Percentiles rank a stretch among this genome's conserved stretches.
These are phyloP conservation scores for Lordiphosa mommai DNA, from an alignment of 1,140 invertebrate genomes.

Conservation along the genomic window DNA sequence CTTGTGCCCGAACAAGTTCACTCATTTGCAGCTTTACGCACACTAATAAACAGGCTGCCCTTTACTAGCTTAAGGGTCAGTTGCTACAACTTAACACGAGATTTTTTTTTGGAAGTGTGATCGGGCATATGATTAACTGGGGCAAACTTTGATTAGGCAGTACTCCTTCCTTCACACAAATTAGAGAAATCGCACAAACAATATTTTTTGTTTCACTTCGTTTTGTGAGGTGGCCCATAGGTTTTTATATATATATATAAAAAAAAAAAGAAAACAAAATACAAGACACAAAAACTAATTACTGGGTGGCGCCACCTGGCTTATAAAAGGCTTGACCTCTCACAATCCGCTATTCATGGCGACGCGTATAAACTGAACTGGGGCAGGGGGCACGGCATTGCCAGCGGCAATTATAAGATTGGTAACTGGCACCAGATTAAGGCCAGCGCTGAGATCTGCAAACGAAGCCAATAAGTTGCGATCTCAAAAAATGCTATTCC, in stretches of 20 bases:
- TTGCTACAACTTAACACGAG: too few relatives aligned
- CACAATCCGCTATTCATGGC: constrained; percentile 69
- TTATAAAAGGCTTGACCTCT: background rate
- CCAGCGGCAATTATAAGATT: constrained; percentile 61
- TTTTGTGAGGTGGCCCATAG: too few relatives aligned
- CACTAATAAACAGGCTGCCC: too few relatives aligned
- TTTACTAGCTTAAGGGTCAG: too few relatives aligned
- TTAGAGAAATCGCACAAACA: too few relatives aligned
- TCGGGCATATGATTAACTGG: too few relatives aligned
- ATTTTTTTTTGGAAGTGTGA: too few relatives aligned
- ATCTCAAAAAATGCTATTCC: background rate
- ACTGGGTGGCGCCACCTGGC: constrained; percentile 19
- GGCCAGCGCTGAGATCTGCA: constrained; percentile 59
- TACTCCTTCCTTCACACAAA: too few relatives aligned
- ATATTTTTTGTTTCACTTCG: too few relatives aligned
- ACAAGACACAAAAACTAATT: background rate
- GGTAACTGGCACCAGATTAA: constrained; percentile 54
- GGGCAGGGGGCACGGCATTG: constrained; percentile 53
- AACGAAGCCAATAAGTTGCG: background rate
- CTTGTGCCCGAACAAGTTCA: too few relatives aligned
- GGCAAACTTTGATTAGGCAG: too few relatives aligned
- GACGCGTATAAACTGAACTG: constrained; percentile 55
- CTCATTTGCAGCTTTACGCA: too few relatives aligned
- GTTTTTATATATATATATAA: background rate
- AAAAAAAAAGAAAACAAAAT: constrained; percentile 17